A percentile compares a stretch with the other conserved stretches of the same genome.
Evolutionary conservation across 2,113 vertebrate species (phyloP).

Genomic region (Meleagris gallopavo): DNA sequence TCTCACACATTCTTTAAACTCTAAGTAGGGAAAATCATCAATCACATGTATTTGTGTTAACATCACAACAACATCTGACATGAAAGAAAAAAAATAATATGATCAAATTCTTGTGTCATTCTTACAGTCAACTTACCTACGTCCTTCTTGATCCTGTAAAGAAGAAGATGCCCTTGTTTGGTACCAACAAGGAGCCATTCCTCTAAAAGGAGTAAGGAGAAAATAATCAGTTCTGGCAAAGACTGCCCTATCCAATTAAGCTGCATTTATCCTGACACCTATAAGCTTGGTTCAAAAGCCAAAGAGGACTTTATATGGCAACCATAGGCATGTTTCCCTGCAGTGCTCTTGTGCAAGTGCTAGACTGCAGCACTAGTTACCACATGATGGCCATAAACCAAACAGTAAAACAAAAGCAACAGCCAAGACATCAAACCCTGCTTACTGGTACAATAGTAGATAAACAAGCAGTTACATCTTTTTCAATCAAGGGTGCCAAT

Average conservation of each 20-base stretch:
- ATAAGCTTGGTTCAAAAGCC: background rate
- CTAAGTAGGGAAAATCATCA: background rate
- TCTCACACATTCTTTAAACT: background rate
- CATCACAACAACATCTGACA: background rate
- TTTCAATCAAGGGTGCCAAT: background rate
- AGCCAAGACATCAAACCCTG: background rate
- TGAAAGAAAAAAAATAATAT: background rate
- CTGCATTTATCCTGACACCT: background rate
- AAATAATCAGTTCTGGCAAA: constrained; percentile 1
- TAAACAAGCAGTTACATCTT: background rate
- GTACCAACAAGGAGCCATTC: constrained; percentile 98
- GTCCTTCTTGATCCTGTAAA: constrained; percentile 95
- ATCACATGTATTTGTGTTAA: background rate
- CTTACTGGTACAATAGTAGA: background rate
- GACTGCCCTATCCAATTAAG: background rate
- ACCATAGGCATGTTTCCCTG: rapidly evolving
- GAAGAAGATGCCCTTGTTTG: constrained; percentile 95
- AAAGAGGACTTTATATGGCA: background rate
- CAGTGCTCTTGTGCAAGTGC: background rate
- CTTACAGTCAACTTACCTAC: constrained; percentile 77
- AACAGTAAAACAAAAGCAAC: background rate
- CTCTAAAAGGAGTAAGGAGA: constrained; percentile 78
- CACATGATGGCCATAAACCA: background rate
- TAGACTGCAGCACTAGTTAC: background rate
- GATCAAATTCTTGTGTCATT: background rate